Evolutionary conservation across 1,140 invertebrate species (phyloP), one percentile per base, ranked within the genome.

Genomic region (Macrotrachela quadricornifera): DNA sequence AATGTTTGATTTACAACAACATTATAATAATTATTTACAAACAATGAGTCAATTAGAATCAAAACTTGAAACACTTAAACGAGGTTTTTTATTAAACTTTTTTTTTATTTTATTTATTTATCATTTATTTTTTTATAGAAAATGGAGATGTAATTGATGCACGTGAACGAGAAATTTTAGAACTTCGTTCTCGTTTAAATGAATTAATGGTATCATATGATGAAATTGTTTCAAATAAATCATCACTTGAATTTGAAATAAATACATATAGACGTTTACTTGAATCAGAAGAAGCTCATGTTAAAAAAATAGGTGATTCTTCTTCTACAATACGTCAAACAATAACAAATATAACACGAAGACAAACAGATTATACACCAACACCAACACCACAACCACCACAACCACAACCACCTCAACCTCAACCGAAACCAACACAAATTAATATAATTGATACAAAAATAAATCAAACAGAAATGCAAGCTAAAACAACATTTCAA

Each of bases 401-500:
- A 30, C 21, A 30, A 30, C 2, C 8, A 4, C 21, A 8, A 4
- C 21, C 2, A 4, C 21, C 21, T 4, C 8, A 2, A 30, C 21
- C 21, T 4, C 21, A 2, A 30, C 21, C 21, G 8, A 2, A 2
- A 30, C 21, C 21, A 30, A 2, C 21, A 4, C 3, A 4, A 4
- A 30, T 30, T 30, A 30, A 30, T 30, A 30, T 4, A 30, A 30
- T 8, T 4, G 8, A 4, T 30, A 30, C 21, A 4, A 30, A 30
- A 12, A 50, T 69, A 0, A 64, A 72, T 58, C 62, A 71, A 45
- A 72, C 72, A 13, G 72, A 74, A 57, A 70, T 74, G 41, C 68
- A 68, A 16, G 71, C 72, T 21, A 75, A 72, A 55, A 74, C 73
- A 0, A 74, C 73, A 18, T 74, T 71, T 63, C 73, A 72, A 58